Evolutionary conservation across 92 coral and sea anemone species (phyloP), one percentile per base, ranked within the genome.

Genomic region (Hydrozoanthus gracilis): DNA sequence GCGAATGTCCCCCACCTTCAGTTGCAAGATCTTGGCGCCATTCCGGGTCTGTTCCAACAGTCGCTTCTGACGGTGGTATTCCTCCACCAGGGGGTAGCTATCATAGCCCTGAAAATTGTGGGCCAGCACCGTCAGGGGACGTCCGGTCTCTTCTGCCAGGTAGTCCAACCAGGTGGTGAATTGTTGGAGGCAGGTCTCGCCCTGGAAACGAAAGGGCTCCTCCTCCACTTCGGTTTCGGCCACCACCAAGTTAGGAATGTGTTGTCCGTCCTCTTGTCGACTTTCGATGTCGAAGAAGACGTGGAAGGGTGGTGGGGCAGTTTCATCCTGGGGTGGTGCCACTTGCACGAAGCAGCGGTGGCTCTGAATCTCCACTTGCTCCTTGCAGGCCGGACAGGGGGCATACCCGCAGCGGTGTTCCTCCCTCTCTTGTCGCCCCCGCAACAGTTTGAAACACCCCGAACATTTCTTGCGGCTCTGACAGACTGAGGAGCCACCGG

Each of bases 41-140:
- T 82, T 82, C 58, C 16, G 72, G 58, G 45, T 67, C 61, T 82
- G 86, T 49, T 82, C 78, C 78, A 82, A 44, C 11, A 61, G 45
- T 9, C 86, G 86, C 35, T 66, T 67, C 44, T 82, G 78, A 3
- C 13, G 56, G 60, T 46, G 56, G 79, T 69, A 83, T 10, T 39
- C 64, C 11, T n/a, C 79, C 45, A 83, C 62, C 8, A 83, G 2
- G 16, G 87, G 87, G 87, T 49, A 83, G 49, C 87, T 83, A 16
- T 79, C 84, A 16, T 27, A 78, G 5, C 83, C 71, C 83, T 78
- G 83, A 3, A 78, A 78, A 15, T 55, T 82, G 78, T 82, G 86
- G 61, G 86, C 86, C 77, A 66, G 5, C 1, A 82, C 86, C 58
- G 78, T 66, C 3, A 82, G 58, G 16, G 79, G 79, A 2, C 78